phyloP scores from a whole-genome alignment of 2,113 vertebrate genomes.

The Eublepharis macularius region DNA sequence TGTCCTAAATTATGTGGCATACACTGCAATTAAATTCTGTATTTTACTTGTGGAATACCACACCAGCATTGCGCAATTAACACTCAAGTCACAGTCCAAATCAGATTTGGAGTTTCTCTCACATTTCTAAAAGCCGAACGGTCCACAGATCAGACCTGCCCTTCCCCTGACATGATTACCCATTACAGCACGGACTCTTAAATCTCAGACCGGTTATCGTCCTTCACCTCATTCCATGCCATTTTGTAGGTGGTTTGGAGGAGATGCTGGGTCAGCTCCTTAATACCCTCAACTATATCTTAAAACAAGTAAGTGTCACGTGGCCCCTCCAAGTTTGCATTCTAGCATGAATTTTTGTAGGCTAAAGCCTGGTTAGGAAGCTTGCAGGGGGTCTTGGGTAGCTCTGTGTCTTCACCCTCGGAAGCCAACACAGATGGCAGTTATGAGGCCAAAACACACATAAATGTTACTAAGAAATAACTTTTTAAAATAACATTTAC shows the following conservation, averaged over 20 bases:
- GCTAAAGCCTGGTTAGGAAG: no score
- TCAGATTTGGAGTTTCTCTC: not conserved
- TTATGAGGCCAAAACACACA: no score
- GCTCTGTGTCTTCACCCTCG: no score
- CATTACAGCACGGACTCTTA: not conserved
- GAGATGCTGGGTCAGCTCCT: not conserved
- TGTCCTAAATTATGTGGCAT: slow-evolving; percentile 33
- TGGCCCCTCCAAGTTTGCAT: no score
- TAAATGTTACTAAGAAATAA: no score
- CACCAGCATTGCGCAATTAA: slow-evolving; percentile 30
- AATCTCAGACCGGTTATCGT: not conserved
- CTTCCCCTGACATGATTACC: not conserved
- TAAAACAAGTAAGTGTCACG: no score
- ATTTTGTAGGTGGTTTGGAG: no score
- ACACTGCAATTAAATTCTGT: slow-evolving; percentile 34
- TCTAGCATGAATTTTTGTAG: no score
- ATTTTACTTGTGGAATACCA: slow-evolving; percentile 9
- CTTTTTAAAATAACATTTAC: no score
- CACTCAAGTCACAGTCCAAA: not conserved
- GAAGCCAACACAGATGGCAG: no score
- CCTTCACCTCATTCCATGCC: not conserved
- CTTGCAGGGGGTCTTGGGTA: no score
- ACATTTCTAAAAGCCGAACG: slow-evolving; percentile 6
- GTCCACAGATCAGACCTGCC: slow-evolving; percentile 9
- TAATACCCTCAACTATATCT: no score